Evolutionary conservation across 2,113 vertebrate genomes (phyloP).

Genomic region (Laticauda laticaudata): DNA sequence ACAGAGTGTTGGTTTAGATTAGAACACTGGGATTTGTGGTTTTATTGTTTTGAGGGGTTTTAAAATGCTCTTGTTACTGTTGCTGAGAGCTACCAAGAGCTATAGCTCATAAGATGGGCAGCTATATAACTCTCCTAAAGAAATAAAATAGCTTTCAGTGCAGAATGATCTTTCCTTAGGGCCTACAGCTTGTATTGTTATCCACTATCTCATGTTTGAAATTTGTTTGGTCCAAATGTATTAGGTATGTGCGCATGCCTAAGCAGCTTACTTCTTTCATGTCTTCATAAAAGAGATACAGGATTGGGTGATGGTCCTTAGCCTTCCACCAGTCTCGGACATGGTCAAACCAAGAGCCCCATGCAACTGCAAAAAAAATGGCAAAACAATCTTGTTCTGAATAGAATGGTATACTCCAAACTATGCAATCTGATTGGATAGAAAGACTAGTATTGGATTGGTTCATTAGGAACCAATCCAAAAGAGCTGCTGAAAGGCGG

Average conservation of each 20-base stretch:
- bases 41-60: neutral
- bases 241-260: too few species aligned
- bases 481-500: too few species aligned
- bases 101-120: neutral
- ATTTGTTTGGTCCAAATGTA: neutral
- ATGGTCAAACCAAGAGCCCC: constrained; percentile 52
- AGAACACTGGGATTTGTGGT: neutral
- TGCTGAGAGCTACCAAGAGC: neutral
- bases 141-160: neutral
- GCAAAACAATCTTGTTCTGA: neutral
- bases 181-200: neutral
- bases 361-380: constrained; percentile 27
- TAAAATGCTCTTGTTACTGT: neutral
- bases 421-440: too few species aligned
- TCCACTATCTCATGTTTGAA: too few species aligned
- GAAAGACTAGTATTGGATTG: too few species aligned
- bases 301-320: constrained; percentile 42
- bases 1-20: neutral
- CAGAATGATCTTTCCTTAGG: neutral
- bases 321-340: constrained; percentile 47
- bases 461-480: too few species aligned
- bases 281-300: constrained; percentile 55
- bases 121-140: neutral
- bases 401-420: too few species aligned
- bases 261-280: constrained; percentile 43